These are phyloP conservation scores for Spodoptera exigua DNA, from an alignment of 2,888 invertebrate genomes.

Conservation along the genomic window DNA sequence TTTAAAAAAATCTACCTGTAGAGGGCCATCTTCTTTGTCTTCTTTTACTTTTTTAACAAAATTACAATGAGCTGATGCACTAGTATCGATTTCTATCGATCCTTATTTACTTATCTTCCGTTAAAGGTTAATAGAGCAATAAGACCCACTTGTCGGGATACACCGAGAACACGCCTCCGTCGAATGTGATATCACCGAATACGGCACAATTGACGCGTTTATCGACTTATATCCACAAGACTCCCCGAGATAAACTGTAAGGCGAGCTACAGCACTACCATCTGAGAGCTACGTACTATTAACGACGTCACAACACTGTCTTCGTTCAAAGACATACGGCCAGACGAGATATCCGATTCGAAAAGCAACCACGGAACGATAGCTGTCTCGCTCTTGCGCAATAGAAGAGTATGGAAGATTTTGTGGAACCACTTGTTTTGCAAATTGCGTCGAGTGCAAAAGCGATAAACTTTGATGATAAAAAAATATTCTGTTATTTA, in stretches of 20 bases:
- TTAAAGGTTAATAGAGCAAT: constrained; percentile 70
- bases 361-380: constrained; percentile 76
- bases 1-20: constrained; percentile 74
- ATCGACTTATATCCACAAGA: constrained; percentile 86
- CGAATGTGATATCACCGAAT: constrained; percentile 81
- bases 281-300: constrained; percentile 90
- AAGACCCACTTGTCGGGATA: constrained; percentile 66
- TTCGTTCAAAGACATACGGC: constrained; percentile 80
- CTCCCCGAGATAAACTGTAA: constrained; percentile 77
- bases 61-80: constrained; percentile 62
- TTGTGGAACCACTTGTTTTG: constrained; percentile 87
- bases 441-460: constrained; percentile 85
- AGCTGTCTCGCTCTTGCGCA: constrained; percentile 81
- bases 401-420: constrained; percentile 87
- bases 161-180: constrained; percentile 82
- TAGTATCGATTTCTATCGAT: constrained; percentile 57
- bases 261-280: constrained; percentile 85
- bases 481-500: constrained; percentile 60
- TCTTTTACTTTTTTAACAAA: constrained; percentile 65
- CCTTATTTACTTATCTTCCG: constrained; percentile 64
- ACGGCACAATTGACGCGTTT: constrained; percentile 78
- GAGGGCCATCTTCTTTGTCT: constrained; percentile 78
- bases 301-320: constrained; percentile 82
- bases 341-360: constrained; percentile 76
- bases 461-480: constrained; percentile 70